Percentiles rank a stretch among this genome's conserved stretches.
Evolutionary conservation across 2,113 vertebrate species (phyloP).

Genomic region (Trachemys scripta): DNA sequence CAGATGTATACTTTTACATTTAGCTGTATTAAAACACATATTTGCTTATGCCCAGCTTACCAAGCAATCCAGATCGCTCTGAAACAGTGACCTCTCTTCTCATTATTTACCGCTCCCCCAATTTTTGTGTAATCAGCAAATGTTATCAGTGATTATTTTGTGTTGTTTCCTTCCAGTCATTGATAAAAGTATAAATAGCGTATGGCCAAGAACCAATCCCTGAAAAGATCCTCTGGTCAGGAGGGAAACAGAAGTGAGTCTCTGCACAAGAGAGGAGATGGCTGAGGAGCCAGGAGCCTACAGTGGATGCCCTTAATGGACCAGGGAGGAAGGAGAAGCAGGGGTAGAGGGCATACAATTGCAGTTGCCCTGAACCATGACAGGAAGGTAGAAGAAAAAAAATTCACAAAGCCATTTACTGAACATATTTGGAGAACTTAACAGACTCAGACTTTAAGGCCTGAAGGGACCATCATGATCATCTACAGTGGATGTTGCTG

Average conservation of each 20-base stretch:
- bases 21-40: not conserved
- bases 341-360: not conserved
- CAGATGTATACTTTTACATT: not conserved
- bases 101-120: not conserved
- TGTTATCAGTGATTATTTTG: not conserved
- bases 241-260: not conserved
- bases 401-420: not conserved
- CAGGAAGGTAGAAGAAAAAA: not conserved
- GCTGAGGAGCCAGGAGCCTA: not conserved
- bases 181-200: not conserved
- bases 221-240: not conserved
- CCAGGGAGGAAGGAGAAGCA: too few relatives aligned
- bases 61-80: not conserved
- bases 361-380: not conserved
- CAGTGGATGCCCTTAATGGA: not conserved
- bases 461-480: not conserved
- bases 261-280: not conserved
- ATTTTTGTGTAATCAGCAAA: not conserved
- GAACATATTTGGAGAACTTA: not conserved
- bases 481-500: not conserved
- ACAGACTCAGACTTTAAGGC: not conserved
- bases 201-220: not conserved
- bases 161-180: not conserved
- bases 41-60: not conserved
- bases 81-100: not conserved